Base-by-base conservation (phyloP, 2,113 vertebrate genomes). In the Sprattus sprattus region DNA sequence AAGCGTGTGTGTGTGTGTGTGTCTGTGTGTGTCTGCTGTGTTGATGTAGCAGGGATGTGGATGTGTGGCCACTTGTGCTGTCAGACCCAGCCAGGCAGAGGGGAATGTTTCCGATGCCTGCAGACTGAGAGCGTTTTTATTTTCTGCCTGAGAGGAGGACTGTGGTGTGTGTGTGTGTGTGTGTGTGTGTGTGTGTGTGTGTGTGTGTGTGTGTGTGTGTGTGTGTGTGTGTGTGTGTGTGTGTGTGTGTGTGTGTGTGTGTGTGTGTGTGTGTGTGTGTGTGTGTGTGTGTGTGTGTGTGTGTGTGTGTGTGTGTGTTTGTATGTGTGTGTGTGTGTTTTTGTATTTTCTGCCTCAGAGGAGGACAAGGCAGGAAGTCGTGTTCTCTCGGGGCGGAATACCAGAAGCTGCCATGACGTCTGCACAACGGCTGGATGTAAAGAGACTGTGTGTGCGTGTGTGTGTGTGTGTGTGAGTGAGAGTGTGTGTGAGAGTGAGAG, bases 41-140 rank as follows among this genome's bases (percentile, higher is more conserved):
- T 1, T 39, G 39, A 39, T 39, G 39, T 39, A 39, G 39, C 39
- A 39, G 22, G 60, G 60, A 64, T 8, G 60, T n/a, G 20, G 22
- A 25, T 64, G 60, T n/a, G 22, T n/a, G 60, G 20, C 22, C 22
- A 15, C 15, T 57, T 3, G 11, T 57, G 11, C 52, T 57, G 52
- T 57, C 57, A 64, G 57, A 64, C 57, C 57, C 57, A 64, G 57
- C 57, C 57, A 64, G 57, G 64, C 25, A 32, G 64, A 71, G 64
- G 64, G 64, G 64, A 71, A 71, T 71, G 64, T 71, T 71, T 71
- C 64, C 64, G 28, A 71, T 71, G 64, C 64, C 64, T 28, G 64
- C 64, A 71, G 64, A 6, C 64, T 32, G 25, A 71, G 64, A 71
- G 64, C 9, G 64, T 11, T 71, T 71, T 71, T 71, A 71, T 71